These are phyloP conservation scores for Pteromalus puparum DNA, from an alignment of 1,140 invertebrate species.

Conservation along the genomic window DNA sequence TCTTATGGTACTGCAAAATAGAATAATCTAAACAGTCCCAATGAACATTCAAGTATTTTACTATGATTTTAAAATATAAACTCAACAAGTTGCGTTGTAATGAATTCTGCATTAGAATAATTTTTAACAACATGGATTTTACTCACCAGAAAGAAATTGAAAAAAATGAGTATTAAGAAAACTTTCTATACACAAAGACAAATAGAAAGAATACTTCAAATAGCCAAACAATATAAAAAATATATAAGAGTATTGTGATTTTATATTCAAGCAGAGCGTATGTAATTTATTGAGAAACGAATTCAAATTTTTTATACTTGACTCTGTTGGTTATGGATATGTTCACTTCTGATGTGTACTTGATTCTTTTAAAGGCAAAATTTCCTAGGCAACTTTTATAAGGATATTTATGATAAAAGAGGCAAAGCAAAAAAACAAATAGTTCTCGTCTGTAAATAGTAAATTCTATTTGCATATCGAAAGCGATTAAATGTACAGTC, in stretches of 20 bases:
- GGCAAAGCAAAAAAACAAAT: slow-evolving; percentile 30
- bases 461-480: slow-evolving; percentile 54
- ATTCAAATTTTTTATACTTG: slow-evolving; percentile 25
- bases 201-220: not conserved
- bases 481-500: slow-evolving; percentile 45
- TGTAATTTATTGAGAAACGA: not conserved
- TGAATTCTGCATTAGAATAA: not conserved
- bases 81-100: not conserved
- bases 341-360: slow-evolving; percentile 44
- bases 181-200: not conserved
- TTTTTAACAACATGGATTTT: not conserved
- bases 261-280: not conserved
- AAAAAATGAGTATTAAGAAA: not conserved
- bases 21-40: not conserved
- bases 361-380: slow-evolving; percentile 39
- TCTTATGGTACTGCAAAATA: too few relatives aligned
- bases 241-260: not conserved
- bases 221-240: not conserved
- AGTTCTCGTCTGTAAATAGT: slow-evolving; percentile 47
- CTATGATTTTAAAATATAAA: slow-evolving; percentile 14
- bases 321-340: slow-evolving; percentile 49
- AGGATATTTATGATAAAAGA: slow-evolving; percentile 31
- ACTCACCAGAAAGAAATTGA: not conserved
- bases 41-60: slow-evolving; percentile 19
- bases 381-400: slow-evolving; percentile 37